Evolutionary conservation across 2,113 vertebrate species (phyloP).

Genomic region (Callopanchax toddi): DNA sequence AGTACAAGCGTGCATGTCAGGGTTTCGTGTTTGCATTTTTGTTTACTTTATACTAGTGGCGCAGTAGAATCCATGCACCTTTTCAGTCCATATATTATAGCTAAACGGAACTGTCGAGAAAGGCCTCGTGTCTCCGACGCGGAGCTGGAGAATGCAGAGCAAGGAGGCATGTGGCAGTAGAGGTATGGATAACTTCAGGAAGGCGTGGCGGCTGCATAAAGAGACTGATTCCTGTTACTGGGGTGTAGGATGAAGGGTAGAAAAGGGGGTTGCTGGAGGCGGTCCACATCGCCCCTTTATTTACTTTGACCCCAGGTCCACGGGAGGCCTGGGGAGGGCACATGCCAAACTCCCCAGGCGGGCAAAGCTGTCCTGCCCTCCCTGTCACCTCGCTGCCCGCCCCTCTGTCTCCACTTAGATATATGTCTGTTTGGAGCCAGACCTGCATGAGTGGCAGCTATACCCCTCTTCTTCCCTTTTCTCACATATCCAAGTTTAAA

Average conservation of each 20-base stretch:
- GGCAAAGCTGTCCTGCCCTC: conserved; percentile 76
- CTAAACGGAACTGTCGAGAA: conserved; percentile 9
- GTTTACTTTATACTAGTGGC: conserved; percentile 20
- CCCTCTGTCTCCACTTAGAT: conserved; percentile 75
- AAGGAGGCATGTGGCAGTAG: no score
- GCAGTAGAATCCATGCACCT: background rate
- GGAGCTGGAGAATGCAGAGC: conserved; percentile 47
- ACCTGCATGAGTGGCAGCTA: conserved; percentile 23
- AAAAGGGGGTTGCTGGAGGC: conserved; percentile 67
- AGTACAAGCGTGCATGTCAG: no score
- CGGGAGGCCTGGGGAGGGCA: conserved; percentile 76
- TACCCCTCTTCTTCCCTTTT: conserved; percentile 36
- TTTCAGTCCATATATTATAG: background rate
- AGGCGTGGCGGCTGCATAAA: conserved; percentile 63
- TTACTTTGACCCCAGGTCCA: conserved; percentile 80
- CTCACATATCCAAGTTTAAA: conserved; percentile 12
- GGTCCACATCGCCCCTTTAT: conserved; percentile 74
- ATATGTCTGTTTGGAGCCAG: conserved; percentile 66
- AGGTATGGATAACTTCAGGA: conserved; percentile 57
- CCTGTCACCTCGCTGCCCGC: conserved; percentile 75
- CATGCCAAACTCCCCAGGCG: conserved; percentile 84
- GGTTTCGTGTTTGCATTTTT: conserved; percentile 8
- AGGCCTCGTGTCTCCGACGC: conserved; percentile 45
- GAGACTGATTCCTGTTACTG: conserved; percentile 62
- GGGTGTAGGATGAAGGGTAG: conserved; percentile 47